Conservation (phyloP, 2,888 invertebrate genomes). For the Sussaba pulchella region DNA sequence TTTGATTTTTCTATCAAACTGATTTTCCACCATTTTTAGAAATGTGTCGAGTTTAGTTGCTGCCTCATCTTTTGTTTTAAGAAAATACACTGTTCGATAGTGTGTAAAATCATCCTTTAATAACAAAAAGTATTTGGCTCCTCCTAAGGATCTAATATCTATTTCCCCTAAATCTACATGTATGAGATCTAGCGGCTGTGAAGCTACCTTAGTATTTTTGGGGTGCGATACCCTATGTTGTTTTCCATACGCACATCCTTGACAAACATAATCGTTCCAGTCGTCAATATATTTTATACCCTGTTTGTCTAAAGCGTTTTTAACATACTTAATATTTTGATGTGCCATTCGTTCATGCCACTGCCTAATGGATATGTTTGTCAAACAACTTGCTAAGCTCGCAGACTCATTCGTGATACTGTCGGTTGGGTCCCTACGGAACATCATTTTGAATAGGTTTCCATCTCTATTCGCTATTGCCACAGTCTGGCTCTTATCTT, state of each 20-base stretch:
- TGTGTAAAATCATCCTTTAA: constrained; percentile 73
- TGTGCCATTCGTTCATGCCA: constrained; percentile 75
- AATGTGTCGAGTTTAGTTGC: constrained; percentile 65
- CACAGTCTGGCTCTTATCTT: constrained; percentile 58
- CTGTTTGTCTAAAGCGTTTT: constrained; percentile 66
- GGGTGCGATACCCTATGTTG: constrained; percentile 72
- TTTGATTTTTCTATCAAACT: constrained; percentile 73
- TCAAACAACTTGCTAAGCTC: constrained; percentile 42
- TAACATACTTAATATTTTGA: constrained; percentile 72
- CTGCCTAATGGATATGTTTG: constrained; percentile 67
- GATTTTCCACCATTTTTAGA: constrained; percentile 73
- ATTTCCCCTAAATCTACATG: constrained; percentile 76
- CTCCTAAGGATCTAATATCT: constrained; percentile 71
- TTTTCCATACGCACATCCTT: constrained; percentile 71
- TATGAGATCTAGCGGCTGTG: constrained; percentile 68
- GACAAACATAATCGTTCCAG: constrained; percentile 71
- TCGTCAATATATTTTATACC: constrained; percentile 71
- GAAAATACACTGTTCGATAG: constrained; percentile 73
- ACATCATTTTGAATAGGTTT: constrained; percentile 69
- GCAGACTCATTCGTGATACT: constrained; percentile 44
- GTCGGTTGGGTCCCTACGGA: constrained; percentile 58
- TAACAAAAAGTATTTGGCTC: constrained; percentile 74
- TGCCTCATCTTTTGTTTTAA: constrained; percentile 74
- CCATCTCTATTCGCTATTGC: constrained; percentile 65
- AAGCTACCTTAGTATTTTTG: constrained; percentile 69